A percentile compares a stretch with the other conserved stretches of the same genome.
These are phyloP conservation scores for Heliconius congener DNA, from an alignment of 1,140 invertebrate species.

Conservation along the genomic window DNA sequence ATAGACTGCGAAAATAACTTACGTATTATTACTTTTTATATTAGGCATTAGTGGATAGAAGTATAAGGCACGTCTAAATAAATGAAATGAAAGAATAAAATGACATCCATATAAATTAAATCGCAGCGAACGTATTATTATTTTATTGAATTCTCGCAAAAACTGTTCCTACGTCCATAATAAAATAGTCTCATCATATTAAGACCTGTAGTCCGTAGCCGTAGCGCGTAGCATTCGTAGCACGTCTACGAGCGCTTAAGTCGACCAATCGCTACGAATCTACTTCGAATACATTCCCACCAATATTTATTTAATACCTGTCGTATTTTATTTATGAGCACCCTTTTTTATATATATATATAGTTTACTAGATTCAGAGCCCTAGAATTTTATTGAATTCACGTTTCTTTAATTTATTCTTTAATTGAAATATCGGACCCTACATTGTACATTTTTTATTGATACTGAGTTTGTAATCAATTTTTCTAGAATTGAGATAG, in stretches of 20 bases:
- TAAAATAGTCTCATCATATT: constrained; percentile 28
- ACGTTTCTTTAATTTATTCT: background rate
- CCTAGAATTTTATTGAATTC: background rate
- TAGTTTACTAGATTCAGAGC: background rate
- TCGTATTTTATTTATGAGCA: constrained; percentile 17
- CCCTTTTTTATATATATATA: constrained; percentile 13
- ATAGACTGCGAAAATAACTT: too few species aligned
- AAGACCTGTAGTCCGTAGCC: constrained; percentile 39
- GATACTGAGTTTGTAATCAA: background rate
- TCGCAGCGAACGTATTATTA: background rate
- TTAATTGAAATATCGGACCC: background rate
- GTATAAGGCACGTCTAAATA: too few species aligned
- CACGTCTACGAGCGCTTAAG: constrained; percentile 55
- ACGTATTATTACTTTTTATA: too few species aligned
- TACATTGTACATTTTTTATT: background rate
- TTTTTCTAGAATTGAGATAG: background rate
- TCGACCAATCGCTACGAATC: constrained; percentile 37
- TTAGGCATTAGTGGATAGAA: too few species aligned
- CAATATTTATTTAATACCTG: constrained; percentile 31
- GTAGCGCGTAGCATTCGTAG: constrained; percentile 59
- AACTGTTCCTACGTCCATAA: background rate
- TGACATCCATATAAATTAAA: background rate
- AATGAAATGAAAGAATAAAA: background rate
- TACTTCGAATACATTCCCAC: constrained; percentile 30
- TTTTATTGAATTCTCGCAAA: background rate